Evolutionary conservation across 2,888 invertebrate genomes (phyloP).

Genomic region (Agrochola lychnidis): DNA sequence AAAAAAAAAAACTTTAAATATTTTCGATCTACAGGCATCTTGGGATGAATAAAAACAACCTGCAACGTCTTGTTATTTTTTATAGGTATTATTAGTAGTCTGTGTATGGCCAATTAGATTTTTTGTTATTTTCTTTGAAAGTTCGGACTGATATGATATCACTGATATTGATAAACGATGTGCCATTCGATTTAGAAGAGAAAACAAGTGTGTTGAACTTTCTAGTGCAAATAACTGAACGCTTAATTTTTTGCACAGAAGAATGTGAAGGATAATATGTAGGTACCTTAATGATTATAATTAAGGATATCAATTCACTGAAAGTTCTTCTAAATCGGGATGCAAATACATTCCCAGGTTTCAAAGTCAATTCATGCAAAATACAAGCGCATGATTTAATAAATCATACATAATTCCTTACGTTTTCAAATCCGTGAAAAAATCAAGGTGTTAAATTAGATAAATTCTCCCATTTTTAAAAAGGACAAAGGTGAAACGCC

Average conservation of each 20-base stretch:
- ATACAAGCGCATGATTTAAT: background rate
- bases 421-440: slow-evolving; percentile 16
- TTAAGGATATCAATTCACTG: background rate
- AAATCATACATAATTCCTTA: background rate
- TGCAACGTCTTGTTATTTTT: slow-evolving; percentile 60
- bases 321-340: background rate
- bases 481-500: slow-evolving; percentile 51
- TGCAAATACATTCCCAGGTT: background rate
- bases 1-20: background rate
- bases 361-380: background rate
- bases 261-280: background rate
- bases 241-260: background rate
- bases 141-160: slow-evolving; percentile 2
- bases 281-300: background rate
- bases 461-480: slow-evolving; percentile 36
- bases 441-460: slow-evolving; percentile 25
- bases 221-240: background rate
- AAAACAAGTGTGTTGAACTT: slow-evolving; percentile 33
- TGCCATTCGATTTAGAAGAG: slow-evolving; percentile 36
- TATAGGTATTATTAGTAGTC: slow-evolving; percentile 45
- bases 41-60: slow-evolving; percentile 28
- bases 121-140: slow-evolving; percentile 42
- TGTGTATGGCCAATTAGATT: slow-evolving; percentile 44
- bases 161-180: slow-evolving; percentile 55
- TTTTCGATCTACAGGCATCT: background rate